Conservation (phyloP, 2,888 invertebrate genomes). For the Idaea aversata region DNA sequence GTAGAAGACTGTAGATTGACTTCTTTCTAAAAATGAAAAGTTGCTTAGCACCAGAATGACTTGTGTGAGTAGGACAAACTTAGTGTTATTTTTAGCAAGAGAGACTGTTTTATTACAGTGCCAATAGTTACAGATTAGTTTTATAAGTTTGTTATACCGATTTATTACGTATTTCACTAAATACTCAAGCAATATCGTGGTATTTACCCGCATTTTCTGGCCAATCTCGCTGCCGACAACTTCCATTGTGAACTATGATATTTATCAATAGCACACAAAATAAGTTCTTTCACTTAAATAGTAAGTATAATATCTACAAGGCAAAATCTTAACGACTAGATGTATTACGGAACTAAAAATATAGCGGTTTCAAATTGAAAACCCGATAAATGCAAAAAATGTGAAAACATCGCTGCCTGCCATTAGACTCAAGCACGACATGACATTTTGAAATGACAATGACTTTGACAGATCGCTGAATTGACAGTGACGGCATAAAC, state of each 20-base stretch:
- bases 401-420: not conserved
- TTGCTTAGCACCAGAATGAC: not conserved
- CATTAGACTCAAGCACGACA: not conserved
- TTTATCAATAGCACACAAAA: conserved; percentile 20
- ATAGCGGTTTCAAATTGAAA: not conserved
- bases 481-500: not conserved
- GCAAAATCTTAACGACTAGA: conserved; percentile 4
- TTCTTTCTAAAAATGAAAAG: too few relatives aligned
- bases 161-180: not conserved
- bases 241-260: conserved; percentile 80
- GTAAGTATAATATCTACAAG: conserved; percentile 11
- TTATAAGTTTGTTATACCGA: not conserved
- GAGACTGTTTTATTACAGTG: not conserved
- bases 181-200: not conserved
- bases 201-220: conserved; percentile 90
- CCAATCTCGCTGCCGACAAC: conserved; percentile 91
- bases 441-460: not conserved
- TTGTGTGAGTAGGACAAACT: not conserved
- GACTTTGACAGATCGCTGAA: not conserved
- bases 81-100: not conserved
- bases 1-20: not conserved
- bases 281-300: conserved; percentile 17
- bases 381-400: not conserved
- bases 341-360: not conserved
- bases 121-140: conserved; percentile 81